Conservation (phyloP, 2,113 vertebrate species). For the Mohoua ochrocephala region DNA sequence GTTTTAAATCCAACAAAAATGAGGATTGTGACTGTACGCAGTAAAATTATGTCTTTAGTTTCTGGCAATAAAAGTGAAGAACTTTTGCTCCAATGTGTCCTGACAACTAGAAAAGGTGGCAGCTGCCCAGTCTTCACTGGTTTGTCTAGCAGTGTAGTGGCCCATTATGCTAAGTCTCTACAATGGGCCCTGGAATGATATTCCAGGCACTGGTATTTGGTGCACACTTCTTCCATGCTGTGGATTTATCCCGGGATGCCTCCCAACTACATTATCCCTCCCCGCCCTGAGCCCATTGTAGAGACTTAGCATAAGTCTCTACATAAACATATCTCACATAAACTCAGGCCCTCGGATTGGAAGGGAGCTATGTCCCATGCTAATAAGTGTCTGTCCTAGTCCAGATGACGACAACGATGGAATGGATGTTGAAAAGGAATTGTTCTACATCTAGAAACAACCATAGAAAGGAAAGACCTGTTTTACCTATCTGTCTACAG, state of each 20-base stretch:
- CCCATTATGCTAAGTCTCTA: not conserved
- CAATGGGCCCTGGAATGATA: not conserved
- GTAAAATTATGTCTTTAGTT: not conserved
- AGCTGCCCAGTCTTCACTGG: not conserved
- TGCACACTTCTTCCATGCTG: accelerated
- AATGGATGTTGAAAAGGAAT: not conserved
- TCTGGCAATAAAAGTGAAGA: not conserved
- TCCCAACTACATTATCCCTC: not conserved
- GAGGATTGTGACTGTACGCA: not conserved
- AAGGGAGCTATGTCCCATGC: not conserved
- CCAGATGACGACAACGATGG: not conserved
- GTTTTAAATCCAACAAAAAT: not conserved
- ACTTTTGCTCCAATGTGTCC: not conserved
- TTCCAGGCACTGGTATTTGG: not conserved
- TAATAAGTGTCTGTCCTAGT: not conserved
- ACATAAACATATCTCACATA: not conserved
- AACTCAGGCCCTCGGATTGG: not conserved
- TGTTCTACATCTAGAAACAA: not conserved
- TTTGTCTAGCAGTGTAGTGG: not conserved
- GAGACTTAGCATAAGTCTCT: too few species aligned
- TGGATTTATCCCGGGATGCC: not conserved
- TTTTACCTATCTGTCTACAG: not conserved
- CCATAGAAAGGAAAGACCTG: not conserved
- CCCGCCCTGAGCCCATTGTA: not conserved
- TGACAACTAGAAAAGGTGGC: not conserved